phyloP scores from a whole-genome alignment of 2,797 vertebrate genomes.

The Thamnophis elegans region DNA sequence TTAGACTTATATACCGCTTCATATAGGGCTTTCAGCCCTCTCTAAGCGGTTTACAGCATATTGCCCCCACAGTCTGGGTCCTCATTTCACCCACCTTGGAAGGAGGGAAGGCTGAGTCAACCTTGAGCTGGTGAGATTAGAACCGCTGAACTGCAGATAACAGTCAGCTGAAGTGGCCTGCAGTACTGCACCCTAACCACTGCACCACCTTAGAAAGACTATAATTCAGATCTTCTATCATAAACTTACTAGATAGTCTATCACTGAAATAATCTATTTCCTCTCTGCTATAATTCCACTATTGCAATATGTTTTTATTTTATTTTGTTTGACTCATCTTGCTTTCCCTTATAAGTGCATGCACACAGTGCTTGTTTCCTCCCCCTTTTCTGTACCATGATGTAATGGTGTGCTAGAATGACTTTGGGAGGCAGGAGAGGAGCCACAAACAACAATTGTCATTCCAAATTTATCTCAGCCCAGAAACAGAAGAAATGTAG shows the following conservation, averaged over 20 bases:
- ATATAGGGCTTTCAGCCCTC: no score
- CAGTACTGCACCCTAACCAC: no score
- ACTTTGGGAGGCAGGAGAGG: neutral
- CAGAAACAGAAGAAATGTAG: neutral
- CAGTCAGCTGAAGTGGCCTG: no score
- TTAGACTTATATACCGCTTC: no score
- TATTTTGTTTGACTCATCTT: neutral
- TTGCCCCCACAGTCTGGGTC: no score
- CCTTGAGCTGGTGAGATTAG: no score
- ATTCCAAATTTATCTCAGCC: neutral
- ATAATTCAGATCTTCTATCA: neutral
- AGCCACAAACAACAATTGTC: neutral
- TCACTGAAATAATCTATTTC: neutral
- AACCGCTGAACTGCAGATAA: no score
- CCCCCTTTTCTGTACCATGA: neutral
- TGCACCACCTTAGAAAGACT: no score
- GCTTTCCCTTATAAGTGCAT: neutral
- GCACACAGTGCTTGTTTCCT: neutral
- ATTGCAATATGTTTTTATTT: neutral
- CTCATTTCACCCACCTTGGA: no score
- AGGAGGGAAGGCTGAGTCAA: no score
- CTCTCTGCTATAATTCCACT: neutral
- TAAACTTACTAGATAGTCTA: neutral
- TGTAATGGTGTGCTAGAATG: neutral
- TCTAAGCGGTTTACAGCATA: no score